Percentiles rank a stretch among this genome's conserved stretches.
Conservation (phyloP, 1,140 invertebrate species). For the Centruroides sculpturatus region DNA sequence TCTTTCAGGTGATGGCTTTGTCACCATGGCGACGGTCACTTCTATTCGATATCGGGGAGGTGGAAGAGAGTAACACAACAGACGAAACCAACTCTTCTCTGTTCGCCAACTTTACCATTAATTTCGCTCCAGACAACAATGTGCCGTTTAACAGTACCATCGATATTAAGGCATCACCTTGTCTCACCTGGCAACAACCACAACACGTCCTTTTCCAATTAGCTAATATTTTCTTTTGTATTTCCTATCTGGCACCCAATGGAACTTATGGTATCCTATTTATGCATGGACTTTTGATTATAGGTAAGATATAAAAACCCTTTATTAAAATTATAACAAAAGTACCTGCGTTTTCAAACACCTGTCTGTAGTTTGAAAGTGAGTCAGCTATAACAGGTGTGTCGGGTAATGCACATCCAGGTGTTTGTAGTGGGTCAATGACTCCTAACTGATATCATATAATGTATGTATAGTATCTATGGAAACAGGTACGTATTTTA, state of each 20-base stretch:
- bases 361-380: too few relatives aligned
- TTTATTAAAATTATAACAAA: too few relatives aligned
- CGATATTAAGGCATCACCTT: not conserved
- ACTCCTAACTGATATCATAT: not conserved
- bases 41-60: too few relatives aligned
- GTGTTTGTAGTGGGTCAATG: not conserved
- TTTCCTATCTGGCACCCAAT: constrained; percentile 60
- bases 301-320: constrained; percentile 39
- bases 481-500: not conserved
- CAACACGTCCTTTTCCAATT: constrained; percentile 52
- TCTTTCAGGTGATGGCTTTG: too few relatives aligned
- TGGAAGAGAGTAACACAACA: too few relatives aligned
- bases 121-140: too few relatives aligned
- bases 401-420: not conserved
- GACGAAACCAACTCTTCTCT: too few relatives aligned
- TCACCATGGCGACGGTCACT: too few relatives aligned
- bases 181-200: constrained; percentile 38
- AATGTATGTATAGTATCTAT: not conserved
- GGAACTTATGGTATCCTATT: constrained; percentile 60
- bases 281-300: constrained; percentile 59
- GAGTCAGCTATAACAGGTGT: too few relatives aligned
- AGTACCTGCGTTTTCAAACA: too few relatives aligned
- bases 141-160: too few relatives aligned
- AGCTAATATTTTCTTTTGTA: constrained; percentile 56
- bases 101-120: too few relatives aligned